Evolutionary conservation across 2,797 vertebrate species (phyloP), one percentile per base, ranked within the genome.

Genomic region (Poecilia picta): DNA sequence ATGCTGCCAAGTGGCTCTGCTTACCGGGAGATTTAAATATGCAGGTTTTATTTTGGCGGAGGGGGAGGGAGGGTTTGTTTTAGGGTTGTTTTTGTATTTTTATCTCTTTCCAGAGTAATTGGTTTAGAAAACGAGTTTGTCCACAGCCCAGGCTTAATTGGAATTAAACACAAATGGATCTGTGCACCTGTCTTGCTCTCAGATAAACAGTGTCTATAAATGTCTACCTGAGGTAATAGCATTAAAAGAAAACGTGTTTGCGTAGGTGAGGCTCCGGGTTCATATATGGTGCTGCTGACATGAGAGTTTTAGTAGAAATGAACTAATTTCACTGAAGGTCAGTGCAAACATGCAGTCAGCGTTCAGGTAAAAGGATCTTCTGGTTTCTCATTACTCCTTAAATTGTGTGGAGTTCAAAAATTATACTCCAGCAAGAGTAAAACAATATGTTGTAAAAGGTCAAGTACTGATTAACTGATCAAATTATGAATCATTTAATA

Each of bases 111-210:
- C 71, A 78, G 76, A 86, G 87, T 93, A 94, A 95, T 91, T 94
- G 93, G 86, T 89, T 93, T 91, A 81, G 89, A 90, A 93, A 92
- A 92, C 88, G 28, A 90, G 89, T 93, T 93, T 93, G 91, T 93
- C 90, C 88, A 90, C 86, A 83, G 79, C 74, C 70, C 75, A 79
- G 79, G 78, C 92, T 92, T 93, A 93, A 95, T 94, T 95, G 90
- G 90, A 92, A 91, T 90, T 91, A 90, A 95, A 93, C 88, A 89
- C 75, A 88, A 88, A 84, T 81, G 75, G 84, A 89, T 89, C 66
- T 81, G 83, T 82, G 84, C 82, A 79, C 49, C 2, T 66, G 81
- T 90, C 87, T 81, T 75, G 83, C 89, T 88, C 91, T 89, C 90
- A 92, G 89, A 95, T 94, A 93, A 94, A 92, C 81, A 81, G 75